Evolutionary conservation across 2,797 vertebrate species (phyloP), one percentile per base, ranked within the genome.

Genomic region (Botia almorhae): DNA sequence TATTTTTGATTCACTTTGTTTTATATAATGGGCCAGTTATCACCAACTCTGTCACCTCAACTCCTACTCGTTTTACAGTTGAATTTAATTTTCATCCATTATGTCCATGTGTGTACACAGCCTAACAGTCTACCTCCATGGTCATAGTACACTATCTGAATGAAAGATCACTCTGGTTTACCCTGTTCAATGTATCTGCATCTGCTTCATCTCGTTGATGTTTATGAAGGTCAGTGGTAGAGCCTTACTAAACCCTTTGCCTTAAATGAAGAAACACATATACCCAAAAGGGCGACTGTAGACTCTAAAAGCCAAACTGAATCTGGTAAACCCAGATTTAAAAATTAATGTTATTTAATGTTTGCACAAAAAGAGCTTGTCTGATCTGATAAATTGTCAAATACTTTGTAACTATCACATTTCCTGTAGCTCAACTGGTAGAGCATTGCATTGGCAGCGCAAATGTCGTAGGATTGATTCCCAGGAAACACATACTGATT

Each of bases 241-340:
- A 73, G 81, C 86, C 84, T 87, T 87, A 84, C 19, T 58, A 69
- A 85, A 82, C 85, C 82, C 64, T 83, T 83, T 89, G 87, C 87
- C 87, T 90, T 90, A 89, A 87, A 81, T 29, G 4, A 84, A 72
- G 74, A 43, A 82, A 81, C 10, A 33, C 55, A 53, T 75, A 60
- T 46, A 43, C 29, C 29, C 19, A 55, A 65, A 19, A 74, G 69
- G 63, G 33, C 33, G 72, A 69, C n/a, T 43, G 26, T 81, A 78
- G 50, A 73, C 51, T 43, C 50, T 63, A 67, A 71, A 36, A 51
- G 36, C 69, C 72, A 53, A 74, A 69, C 26, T 5, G 4, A 58
- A 4, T 53, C 11, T 70, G 19, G 23, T 73, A 36, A 69, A 46
- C 26, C 43, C 43, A 17, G 26, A 43, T 8, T 43, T 23, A 39